Percentiles rank a stretch among this genome's conserved stretches.
phyloP scores from a whole-genome alignment of 1,140 invertebrate species.

The Scaptodrosophila lebanonensis region DNA sequence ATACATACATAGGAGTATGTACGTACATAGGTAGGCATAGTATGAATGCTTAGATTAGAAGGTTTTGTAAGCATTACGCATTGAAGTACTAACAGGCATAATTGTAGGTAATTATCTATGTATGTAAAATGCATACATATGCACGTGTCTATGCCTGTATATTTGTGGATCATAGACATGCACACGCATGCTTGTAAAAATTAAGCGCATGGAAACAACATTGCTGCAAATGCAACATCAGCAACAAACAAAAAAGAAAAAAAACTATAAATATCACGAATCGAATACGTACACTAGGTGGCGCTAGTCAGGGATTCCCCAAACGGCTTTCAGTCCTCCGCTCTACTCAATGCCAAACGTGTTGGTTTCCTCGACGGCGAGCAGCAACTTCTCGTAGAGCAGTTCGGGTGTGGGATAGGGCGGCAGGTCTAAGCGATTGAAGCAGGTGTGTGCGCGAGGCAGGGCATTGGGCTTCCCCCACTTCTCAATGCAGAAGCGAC shows the following conservation, averaged over 20 bases:
- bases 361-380: slow-evolving; percentile 98
- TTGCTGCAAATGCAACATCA: no score
- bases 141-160: no score
- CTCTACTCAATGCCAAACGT: slow-evolving; percentile 96
- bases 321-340: neutral
- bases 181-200: no score
- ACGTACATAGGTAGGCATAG: slow-evolving; percentile 12
- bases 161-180: no score
- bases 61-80: no score
- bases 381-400: slow-evolving; percentile 94
- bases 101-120: no score
- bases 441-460: slow-evolving; percentile 97
- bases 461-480: slow-evolving; percentile 97
- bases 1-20: slow-evolving; percentile 14
- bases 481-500: slow-evolving; percentile 98
- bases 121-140: no score
- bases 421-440: slow-evolving; percentile 97
- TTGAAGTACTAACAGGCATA: no score
- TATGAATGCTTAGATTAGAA: no score
- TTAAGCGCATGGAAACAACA: no score
- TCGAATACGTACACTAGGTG: neutral
- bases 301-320: no score
- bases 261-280: slow-evolving; percentile 22
- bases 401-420: slow-evolving; percentile 95
- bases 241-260: neutral